Base-by-base conservation (phyloP, 2,888 invertebrate species). In the Ormyrus thymus region DNA sequence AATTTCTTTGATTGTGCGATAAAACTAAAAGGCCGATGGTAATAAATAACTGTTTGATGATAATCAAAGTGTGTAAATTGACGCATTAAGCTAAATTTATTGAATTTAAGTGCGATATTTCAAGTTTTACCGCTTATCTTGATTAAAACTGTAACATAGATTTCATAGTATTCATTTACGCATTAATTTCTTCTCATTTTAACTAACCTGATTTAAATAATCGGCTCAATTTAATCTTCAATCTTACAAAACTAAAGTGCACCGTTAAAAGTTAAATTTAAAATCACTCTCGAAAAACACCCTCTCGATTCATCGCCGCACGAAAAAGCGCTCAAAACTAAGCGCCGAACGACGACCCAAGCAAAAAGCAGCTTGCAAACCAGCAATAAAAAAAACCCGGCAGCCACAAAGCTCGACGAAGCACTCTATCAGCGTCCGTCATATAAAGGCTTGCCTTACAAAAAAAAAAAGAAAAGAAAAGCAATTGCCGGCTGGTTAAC, bases 381-480 rank as follows among this genome's bases (percentile, higher is more conserved):
- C 7, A 6, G 10, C 45, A 5, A 43, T 45, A n/a, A 4, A 58
- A 58, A 58, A 56, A 70, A 11, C 15, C 29, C 65, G 9, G 11
- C 46, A n/a, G 45, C 11, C 5, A 46, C 6, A 13, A n/a, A 4
- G n/a, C 46, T 43, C 11, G 56, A 51, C 51, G 71, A 71, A 71
- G 61, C 7, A 51, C 45, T 43, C 43, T 51, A 71, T 61, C 61
- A 71, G 51, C 71, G n/a, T 9, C 61, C 68, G 59, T 51, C 55
- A 69, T 61, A 68, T 75, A 75, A 68, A 46, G 29, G 46, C 53
- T 53, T 72, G 53, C n/a, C 45, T 5, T 50, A n/a, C 29, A 10
- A 43, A 53, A 72, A 64, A 45, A 1, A 45, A 51, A 55, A 70
- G 62, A 15, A 7, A 59, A 72, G 46, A 50, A 29, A 51, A n/a